Percentiles rank a stretch among this genome's conserved stretches.
Conservation (phyloP, 2,888 invertebrate species). For the Synergus laeviventris region DNA sequence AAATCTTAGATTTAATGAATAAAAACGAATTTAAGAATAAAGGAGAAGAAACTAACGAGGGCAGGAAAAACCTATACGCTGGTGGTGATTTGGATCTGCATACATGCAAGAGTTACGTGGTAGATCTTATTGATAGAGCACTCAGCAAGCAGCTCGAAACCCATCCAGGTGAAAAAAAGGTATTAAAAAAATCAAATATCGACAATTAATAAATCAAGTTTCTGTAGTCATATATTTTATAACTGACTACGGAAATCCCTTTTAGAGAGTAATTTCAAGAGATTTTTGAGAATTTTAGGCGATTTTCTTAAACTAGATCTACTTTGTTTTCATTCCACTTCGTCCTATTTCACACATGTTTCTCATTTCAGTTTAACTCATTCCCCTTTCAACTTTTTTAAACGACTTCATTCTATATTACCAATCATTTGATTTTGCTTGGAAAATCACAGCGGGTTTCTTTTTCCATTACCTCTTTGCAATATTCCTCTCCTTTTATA, state of each 20-base stretch:
- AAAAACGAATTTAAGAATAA: conserved; percentile 39
- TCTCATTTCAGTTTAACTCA: conserved; percentile 1
- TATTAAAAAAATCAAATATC: conserved; percentile 25
- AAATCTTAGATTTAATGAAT: not conserved
- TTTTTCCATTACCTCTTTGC: conserved; percentile 5
- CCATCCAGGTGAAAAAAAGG: conserved; percentile 51
- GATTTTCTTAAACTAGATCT: too few species aligned
- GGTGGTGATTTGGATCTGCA: conserved; percentile 74
- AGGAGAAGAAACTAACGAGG: conserved; percentile 18
- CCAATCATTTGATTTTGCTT: conserved; percentile 9
- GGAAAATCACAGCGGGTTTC: not conserved
- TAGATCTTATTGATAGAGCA: conserved; percentile 76
- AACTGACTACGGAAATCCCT: too few species aligned
- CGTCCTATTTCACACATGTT: conserved; percentile 14
- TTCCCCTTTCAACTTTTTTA: conserved; percentile 21
- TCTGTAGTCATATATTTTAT: too few species aligned
- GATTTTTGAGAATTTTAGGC: too few species aligned
- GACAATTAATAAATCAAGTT: too few species aligned
- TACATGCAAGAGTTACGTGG: conserved; percentile 76
- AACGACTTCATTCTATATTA: not conserved
- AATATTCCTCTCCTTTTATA: conserved; percentile 26
- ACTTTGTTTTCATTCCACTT: conserved; percentile 13
- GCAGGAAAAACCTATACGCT: conserved; percentile 38
- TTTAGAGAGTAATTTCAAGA: too few species aligned
- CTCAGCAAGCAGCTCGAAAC: conserved; percentile 76